Conservation (phyloP, 2,888 invertebrate genomes). For the Craniophora ligustri region DNA sequence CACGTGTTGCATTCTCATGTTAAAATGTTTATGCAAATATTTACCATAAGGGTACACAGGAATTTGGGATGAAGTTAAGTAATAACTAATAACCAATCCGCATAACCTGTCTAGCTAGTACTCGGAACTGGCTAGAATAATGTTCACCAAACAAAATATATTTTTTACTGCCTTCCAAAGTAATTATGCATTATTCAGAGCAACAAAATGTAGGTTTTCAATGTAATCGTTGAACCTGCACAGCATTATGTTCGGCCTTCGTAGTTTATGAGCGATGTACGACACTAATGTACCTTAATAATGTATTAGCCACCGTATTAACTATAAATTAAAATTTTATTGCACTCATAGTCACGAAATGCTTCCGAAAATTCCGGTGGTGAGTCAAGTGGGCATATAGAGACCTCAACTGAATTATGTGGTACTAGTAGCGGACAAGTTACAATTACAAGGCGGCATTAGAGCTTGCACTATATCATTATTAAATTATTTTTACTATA, state of each 20-base stretch:
- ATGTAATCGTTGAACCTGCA: conserved; percentile 38
- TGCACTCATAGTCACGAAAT: conserved; percentile 75
- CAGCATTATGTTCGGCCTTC: conserved; percentile 51
- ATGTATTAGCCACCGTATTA: conserved; percentile 74
- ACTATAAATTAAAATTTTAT: conserved; percentile 75
- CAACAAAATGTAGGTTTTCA: conserved; percentile 40
- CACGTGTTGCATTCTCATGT: conserved; percentile 51
- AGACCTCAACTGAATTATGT: conserved; percentile 65
- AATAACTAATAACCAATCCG: conserved; percentile 33
- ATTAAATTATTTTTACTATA: conserved; percentile 67
- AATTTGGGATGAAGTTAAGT: conserved; percentile 48
- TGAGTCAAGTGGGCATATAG: conserved; percentile 29
- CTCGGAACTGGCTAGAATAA: conserved; percentile 21
- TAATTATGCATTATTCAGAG: conserved; percentile 38
- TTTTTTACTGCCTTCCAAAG: conserved; percentile 24
- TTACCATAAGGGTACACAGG: conserved; percentile 42
- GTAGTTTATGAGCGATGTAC: conserved; percentile 58
- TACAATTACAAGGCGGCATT: conserved; percentile 71
- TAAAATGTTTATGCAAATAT: conserved; percentile 51
- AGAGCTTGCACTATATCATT: conserved; percentile 71
- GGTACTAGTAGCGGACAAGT: conserved; percentile 70
- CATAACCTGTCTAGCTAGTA: conserved; percentile 25
- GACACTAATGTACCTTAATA: conserved; percentile 71
- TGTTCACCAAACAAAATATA: conserved; percentile 3
- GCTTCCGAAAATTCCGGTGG: conserved; percentile 66